Conservation (phyloP, 2,888 invertebrate species). For the Aethes cnicana region DNA sequence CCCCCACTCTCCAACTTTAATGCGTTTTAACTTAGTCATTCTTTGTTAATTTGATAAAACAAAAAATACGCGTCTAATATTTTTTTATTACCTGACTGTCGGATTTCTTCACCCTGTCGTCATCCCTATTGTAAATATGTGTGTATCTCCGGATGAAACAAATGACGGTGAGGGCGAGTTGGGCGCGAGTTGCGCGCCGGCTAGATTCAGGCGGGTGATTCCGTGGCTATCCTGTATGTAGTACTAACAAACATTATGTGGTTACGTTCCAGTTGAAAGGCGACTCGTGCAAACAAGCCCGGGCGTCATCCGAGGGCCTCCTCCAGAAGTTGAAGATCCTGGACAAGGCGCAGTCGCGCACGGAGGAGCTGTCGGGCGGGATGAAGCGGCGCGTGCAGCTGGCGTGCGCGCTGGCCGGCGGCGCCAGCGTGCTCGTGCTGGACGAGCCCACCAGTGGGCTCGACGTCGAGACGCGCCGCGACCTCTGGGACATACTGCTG, state of each 20-base stretch:
- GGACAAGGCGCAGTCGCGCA: conserved; percentile 84
- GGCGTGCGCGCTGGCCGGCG: conserved; percentile 92
- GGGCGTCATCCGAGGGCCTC: conserved; percentile 36
- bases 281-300: conserved; percentile 37
- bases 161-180: no score
- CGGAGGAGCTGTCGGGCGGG: conserved; percentile 90
- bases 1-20: no score
- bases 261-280: conserved; percentile 63
- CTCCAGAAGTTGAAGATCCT: conserved; percentile 43
- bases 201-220: no score
- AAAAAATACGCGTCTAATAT: no score
- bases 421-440: conserved; percentile 84
- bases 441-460: conserved; percentile 88
- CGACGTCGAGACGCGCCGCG: conserved; percentile 53
- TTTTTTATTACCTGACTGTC: no score
- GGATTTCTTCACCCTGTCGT: conserved; percentile 5
- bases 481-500: conserved; percentile 48
- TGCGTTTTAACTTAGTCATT: no score
- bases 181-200: no score
- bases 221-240: no score
- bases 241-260: background rate
- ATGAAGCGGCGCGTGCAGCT: conserved; percentile 92
- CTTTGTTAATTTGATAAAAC: no score
- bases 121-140: conserved; percentile 4
- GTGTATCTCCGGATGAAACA: no score